These are phyloP conservation scores for Caretta caretta DNA, from an alignment of 2,113 vertebrate genomes.

Conservation along the genomic window DNA sequence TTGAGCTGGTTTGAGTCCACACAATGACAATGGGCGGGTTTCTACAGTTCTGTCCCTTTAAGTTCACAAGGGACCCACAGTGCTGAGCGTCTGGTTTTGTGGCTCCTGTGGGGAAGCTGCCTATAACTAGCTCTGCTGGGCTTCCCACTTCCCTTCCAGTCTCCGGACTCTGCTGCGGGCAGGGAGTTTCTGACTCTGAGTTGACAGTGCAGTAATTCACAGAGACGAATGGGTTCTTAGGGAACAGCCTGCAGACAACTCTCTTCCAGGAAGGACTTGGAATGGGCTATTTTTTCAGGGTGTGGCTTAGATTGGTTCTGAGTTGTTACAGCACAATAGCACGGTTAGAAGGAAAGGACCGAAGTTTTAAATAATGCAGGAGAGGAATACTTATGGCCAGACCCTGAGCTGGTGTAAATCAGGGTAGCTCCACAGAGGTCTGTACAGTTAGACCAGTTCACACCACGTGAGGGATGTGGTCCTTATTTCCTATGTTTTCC, in stretches of 20 bases:
- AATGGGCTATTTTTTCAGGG: neutral
- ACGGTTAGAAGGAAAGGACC: neutral
- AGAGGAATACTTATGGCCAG: neutral
- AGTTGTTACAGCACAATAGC: neutral
- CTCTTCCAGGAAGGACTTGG: neutral
- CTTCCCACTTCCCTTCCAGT: neutral
- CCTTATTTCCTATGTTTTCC: neutral
- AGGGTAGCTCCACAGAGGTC: neutral
- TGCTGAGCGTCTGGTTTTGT: neutral
- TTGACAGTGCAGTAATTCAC: neutral
- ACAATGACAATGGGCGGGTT: neutral
- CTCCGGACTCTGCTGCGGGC: neutral
- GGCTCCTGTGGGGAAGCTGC: neutral
- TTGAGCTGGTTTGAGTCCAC: neutral
- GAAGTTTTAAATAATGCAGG: neutral
- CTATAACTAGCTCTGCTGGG: neutral
- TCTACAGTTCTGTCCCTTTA: neutral
- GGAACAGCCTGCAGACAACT: neutral
- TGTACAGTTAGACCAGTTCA: neutral
- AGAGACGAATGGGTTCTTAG: neutral
- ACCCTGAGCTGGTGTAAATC: neutral
- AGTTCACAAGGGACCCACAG: neutral
- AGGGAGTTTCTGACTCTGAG: neutral
- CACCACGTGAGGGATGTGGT: neutral
- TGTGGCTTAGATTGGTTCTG: neutral